Evolutionary conservation across 2,797 vertebrate genomes (phyloP).

Genomic region (Apogon hyalosoma): DNA sequence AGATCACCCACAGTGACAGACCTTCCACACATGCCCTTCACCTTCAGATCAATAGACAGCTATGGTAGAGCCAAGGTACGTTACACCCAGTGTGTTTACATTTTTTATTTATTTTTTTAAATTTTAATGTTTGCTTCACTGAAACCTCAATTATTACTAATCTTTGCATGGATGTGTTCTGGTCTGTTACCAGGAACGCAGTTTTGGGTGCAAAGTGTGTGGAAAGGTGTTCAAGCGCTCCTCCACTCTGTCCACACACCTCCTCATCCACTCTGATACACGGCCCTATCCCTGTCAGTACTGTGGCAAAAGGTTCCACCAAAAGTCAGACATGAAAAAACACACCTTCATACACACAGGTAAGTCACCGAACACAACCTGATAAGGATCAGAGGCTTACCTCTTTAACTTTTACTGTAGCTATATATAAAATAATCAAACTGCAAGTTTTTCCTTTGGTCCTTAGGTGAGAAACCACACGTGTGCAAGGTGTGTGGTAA

Average conservation of each 20-base stretch:
- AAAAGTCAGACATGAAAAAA: conserved; percentile 89
- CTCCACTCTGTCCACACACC: conserved; percentile 80
- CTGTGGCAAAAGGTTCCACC: conserved; percentile 82
- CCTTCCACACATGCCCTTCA: conserved; percentile 38
- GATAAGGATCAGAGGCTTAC: too few relatives aligned
- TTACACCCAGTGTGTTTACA: neutral
- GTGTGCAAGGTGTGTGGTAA: conserved; percentile 87
- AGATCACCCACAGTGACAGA: conserved; percentile 22
- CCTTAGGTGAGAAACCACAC: conserved; percentile 86
- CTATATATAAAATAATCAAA: neutral
- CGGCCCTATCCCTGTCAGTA: conserved; percentile 82
- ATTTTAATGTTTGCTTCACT: neutral
- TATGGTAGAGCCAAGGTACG: conserved; percentile 68
- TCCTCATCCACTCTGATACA: conserved; percentile 82
- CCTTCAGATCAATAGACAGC: conserved; percentile 43
- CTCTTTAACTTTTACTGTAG: neutral
- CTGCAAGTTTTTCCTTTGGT: neutral
- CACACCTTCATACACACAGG: conserved; percentile 89
- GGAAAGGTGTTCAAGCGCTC: conserved; percentile 83
- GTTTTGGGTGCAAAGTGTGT: conserved; percentile 77
- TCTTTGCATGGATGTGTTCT: neutral
- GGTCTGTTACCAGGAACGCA: conserved; percentile 68
- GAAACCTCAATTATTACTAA: neutral
- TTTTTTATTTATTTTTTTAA: neutral
- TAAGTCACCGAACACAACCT: conserved; percentile 33